Evolutionary conservation across 2,797 vertebrate genomes (phyloP).

Genomic region (Acropternis orthonyx): DNA sequence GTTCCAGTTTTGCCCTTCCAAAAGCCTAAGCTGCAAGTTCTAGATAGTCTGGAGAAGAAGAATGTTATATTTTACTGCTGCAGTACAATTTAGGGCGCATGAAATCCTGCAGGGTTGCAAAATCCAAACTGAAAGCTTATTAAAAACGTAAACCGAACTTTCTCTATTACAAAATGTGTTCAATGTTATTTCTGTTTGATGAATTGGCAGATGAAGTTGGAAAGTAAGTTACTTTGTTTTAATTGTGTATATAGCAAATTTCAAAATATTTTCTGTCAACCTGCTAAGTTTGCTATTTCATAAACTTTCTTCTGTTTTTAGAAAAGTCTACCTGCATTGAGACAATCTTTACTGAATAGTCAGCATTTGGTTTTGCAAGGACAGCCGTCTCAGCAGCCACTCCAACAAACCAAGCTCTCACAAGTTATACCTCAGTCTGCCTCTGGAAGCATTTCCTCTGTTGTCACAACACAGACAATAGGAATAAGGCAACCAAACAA

Average conservation of each 20-base stretch:
- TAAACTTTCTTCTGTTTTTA: slow-evolving; percentile 66
- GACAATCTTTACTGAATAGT: slow-evolving; percentile 86
- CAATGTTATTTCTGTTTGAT: not conserved
- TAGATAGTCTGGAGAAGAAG: not conserved
- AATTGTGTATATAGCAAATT: not conserved
- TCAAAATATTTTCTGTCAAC: not conserved
- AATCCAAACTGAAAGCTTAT: not conserved
- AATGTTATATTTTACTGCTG: not conserved
- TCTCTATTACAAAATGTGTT: not conserved
- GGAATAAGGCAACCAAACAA: slow-evolving; percentile 84
- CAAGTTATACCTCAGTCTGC: slow-evolving; percentile 66
- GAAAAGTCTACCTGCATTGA: slow-evolving; percentile 89
- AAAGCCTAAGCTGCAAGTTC: not conserved
- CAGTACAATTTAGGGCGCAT: not conserved
- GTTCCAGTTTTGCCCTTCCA: not conserved
- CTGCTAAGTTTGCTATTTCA: not conserved
- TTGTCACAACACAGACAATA: slow-evolving; percentile 77
- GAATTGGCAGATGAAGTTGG: not conserved
- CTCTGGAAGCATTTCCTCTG: slow-evolving; percentile 65
- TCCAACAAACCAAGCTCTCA: slow-evolving; percentile 76
- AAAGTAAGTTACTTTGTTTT: not conserved
- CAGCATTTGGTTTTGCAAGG: slow-evolving; percentile 81
- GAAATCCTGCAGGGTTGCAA: not conserved
- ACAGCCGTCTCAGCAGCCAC: slow-evolving; percentile 75
- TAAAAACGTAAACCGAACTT: not conserved